Percentiles rank a stretch among this genome's conserved stretches.
Evolutionary conservation across 1,140 invertebrate genomes (phyloP).

Genomic region (Caerostris extrusa): DNA sequence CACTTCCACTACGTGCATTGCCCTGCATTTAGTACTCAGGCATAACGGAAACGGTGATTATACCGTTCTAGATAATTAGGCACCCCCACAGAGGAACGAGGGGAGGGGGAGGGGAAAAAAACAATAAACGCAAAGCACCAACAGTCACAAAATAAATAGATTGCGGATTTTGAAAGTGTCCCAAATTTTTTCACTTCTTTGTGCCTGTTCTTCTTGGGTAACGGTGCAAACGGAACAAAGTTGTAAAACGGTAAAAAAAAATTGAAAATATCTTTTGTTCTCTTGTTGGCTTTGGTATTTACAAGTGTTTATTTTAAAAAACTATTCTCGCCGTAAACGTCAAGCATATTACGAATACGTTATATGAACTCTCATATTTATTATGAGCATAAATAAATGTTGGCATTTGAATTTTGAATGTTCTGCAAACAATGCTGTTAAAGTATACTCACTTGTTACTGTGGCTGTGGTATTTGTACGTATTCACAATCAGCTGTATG

Average conservation of each 20-base stretch:
- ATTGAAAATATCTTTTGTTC: background rate
- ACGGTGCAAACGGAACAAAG: slow-evolving; percentile 7
- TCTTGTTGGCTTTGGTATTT: too few relatives aligned
- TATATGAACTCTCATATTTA: too few relatives aligned
- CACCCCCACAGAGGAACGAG: slow-evolving; percentile 57
- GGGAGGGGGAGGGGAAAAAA: background rate
- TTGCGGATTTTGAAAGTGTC: slow-evolving; percentile 66
- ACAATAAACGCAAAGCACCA: slow-evolving; percentile 41
- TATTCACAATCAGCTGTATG: background rate
- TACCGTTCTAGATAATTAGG: slow-evolving; percentile 70
- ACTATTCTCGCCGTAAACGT: too few relatives aligned
- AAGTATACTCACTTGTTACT: background rate
- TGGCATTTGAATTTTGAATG: too few relatives aligned
- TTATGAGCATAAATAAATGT: too few relatives aligned
- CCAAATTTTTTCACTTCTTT: slow-evolving; percentile 36
- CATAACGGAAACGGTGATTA: slow-evolving; percentile 73
- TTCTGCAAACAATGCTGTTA: too few relatives aligned
- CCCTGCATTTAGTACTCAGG: slow-evolving; percentile 54
- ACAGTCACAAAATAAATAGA: slow-evolving; percentile 48
- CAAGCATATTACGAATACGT: too few relatives aligned
- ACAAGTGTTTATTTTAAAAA: too few relatives aligned
- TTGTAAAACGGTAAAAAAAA: background rate
- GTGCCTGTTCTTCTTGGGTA: slow-evolving; percentile 50
- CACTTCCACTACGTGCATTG: slow-evolving; percentile 63
- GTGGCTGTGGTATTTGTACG: background rate